Base-by-base conservation (phyloP, 37 sponge, comb jelly and placozoan species). In the Ephydatia muelleri region DNA sequence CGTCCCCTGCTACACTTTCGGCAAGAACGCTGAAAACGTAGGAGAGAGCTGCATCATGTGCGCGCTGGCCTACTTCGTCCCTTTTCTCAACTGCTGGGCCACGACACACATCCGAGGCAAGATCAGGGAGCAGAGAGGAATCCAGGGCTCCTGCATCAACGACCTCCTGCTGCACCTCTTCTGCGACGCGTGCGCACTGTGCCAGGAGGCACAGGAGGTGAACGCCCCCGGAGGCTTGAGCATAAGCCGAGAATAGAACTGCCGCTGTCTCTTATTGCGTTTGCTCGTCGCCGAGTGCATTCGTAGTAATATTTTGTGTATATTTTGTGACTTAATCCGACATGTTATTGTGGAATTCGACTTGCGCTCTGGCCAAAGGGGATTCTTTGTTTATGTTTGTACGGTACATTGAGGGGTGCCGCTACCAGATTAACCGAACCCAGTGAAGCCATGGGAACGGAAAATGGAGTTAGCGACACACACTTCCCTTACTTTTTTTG, bases 41-140 rank as follows among this genome's bases (percentile, higher is more conserved):
- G 93, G 89, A 23, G 93, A 93, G 68, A 86, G 73, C 80, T 89
- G 89, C 57, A 31, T 93, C 37, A 68, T 78, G 84, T 89, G 85
- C 82, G 89, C 84, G 27, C 82, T 93, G 49, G 33, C 83, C 49
- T 65, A 75, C 68, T 82, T 88, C 69, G 87, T 93, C 32, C 93
- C 93, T 2, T 43, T 93, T 4, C 81, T 93, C 32, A 65, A 83
- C 77, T 28, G 89, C 38, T 86, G 73, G 77, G 85, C 83, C 83
- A 68, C 78, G 16, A 47, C 78, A 4, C 68, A 22, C 25, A 64
- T 86, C 28, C 79, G 93, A 64, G 86, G 87, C 5, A 86, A 69
- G 83, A 93, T 89, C 68, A 79, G 89, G 35, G 93, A 93, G 35
- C 89, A 93, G 80, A 93, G 89, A 76, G 93, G 93, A 5, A 93